Conservation (phyloP, 2,888 invertebrate species). For the Caenorhabditis sp. region DNA sequence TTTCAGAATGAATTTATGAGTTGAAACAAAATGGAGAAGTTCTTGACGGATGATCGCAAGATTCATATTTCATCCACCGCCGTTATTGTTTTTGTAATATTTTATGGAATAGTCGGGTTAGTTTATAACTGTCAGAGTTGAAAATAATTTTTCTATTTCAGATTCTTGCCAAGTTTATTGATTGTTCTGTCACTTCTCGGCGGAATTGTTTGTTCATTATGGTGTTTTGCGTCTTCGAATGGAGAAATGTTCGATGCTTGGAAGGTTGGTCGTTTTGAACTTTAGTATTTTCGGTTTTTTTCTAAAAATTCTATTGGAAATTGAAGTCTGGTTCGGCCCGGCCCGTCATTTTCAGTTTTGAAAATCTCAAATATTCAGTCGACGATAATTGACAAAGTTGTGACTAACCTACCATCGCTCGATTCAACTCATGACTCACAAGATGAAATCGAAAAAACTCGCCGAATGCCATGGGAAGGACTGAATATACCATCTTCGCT, state of each 20-base stretch:
- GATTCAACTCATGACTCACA: neutral
- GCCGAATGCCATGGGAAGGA: conserved; percentile 46
- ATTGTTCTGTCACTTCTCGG: conserved; percentile 11
- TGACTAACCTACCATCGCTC: neutral
- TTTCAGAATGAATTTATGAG: neutral
- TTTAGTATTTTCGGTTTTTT: no score
- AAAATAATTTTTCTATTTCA: no score
- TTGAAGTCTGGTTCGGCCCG: no score
- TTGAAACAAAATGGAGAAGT: neutral
- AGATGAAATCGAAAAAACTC: conserved; percentile 21
- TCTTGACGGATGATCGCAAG: conserved; percentile 10
- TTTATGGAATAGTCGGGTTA: conserved; percentile 20
- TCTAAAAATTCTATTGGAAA: neutral
- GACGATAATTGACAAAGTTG: conserved; percentile 1
- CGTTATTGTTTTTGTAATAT: conserved; percentile 10
- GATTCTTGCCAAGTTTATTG: conserved; percentile 15
- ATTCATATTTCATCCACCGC: conserved; percentile 31
- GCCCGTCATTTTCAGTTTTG: no score
- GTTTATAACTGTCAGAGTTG: no score
- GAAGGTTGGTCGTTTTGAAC: conserved; percentile 14
- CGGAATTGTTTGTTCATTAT: conserved; percentile 20
- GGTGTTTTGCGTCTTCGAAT: conserved; percentile 30
- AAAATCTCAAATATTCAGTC: neutral
- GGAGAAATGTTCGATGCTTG: conserved; percentile 31
- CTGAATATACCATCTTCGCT: conserved; percentile 29